Percentiles rank a stretch among this genome's conserved stretches.
Evolutionary conservation across 2,797 vertebrate genomes (phyloP).

Genomic region (Ambastaia sidthimunki): DNA sequence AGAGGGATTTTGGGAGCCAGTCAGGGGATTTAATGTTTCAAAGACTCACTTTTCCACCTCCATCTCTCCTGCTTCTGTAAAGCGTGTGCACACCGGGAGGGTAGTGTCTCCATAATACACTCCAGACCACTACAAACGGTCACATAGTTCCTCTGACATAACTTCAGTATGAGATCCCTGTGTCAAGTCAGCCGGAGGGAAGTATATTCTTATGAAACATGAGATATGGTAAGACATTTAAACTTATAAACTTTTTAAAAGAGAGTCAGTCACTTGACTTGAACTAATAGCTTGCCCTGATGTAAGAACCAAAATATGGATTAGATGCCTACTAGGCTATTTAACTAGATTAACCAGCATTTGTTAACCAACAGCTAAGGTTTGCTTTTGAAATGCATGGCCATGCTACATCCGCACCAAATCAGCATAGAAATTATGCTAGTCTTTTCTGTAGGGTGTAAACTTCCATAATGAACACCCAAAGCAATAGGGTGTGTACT

Average conservation of each 20-base stretch:
- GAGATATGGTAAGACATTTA: constrained; percentile 3
- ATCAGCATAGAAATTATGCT: background rate
- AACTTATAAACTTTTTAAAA: constrained; percentile 8
- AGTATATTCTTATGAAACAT: background rate
- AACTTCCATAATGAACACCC: background rate
- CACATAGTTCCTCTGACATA: constrained; percentile 37
- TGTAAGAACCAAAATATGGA: background rate
- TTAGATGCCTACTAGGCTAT: background rate
- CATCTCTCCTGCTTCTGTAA: constrained; percentile 37
- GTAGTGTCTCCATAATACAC: constrained; percentile 37
- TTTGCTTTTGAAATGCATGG: constrained; percentile 4
- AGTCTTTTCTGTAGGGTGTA: background rate
- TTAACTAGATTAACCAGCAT: background rate
- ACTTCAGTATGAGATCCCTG: constrained; percentile 31
- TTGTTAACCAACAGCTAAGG: background rate
- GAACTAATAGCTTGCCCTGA: background rate
- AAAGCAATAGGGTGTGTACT: background rate
- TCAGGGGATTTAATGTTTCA: constrained; percentile 36
- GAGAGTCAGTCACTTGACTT: constrained; percentile 12
- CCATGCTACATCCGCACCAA: background rate
- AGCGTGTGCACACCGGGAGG: constrained; percentile 24
- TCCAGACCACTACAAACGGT: constrained; percentile 46
- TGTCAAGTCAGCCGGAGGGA: background rate
- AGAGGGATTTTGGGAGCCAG: constrained; percentile 42
- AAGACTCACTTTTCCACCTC: constrained; percentile 36